Evolutionary conservation across 2,113 vertebrate genomes (phyloP).

Genomic region (Stigmatopora argus): DNA sequence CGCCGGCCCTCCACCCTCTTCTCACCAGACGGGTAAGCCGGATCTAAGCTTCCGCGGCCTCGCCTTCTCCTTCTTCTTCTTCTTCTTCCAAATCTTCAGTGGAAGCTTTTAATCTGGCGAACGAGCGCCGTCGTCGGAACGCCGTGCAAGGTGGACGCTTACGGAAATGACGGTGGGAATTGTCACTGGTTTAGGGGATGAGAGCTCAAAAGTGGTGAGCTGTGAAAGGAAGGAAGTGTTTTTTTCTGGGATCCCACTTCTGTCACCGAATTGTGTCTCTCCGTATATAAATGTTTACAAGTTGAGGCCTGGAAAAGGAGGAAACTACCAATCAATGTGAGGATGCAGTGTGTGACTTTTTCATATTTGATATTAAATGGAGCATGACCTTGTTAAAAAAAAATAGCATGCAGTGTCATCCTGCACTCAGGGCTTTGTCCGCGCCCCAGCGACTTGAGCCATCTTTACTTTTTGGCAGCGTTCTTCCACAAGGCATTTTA

Average conservation of each 20-base stretch:
- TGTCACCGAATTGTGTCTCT: slow-evolving; percentile 35
- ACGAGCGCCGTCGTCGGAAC: slow-evolving; percentile 14
- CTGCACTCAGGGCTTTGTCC: slow-evolving; percentile 60
- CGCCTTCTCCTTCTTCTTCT: slow-evolving; percentile 36
- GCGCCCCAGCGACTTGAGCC: slow-evolving; percentile 25
- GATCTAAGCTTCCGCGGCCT: slow-evolving; percentile 37
- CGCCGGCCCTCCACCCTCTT: slow-evolving; percentile 70
- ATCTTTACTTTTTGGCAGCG: slow-evolving; percentile 54
- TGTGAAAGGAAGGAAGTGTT: neutral
- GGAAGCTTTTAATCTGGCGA: slow-evolving; percentile 36
- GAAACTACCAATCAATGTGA: slow-evolving; percentile 44
- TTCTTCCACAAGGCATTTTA: slow-evolving; percentile 36
- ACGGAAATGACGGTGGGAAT: neutral
- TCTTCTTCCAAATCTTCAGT: slow-evolving; percentile 36
- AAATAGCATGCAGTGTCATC: slow-evolving; percentile 56
- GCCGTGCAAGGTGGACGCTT: neutral
- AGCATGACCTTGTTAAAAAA: slow-evolving; percentile 59
- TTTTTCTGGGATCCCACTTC: slow-evolving; percentile 30
- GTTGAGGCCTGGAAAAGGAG: slow-evolving; percentile 27
- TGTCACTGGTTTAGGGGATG: neutral
- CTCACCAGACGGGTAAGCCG: slow-evolving; percentile 76
- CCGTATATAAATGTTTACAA: slow-evolving; percentile 63
- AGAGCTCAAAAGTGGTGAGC: neutral
- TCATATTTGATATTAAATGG: slow-evolving; percentile 35
- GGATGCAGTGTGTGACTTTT: slow-evolving; percentile 48